Base-by-base conservation (phyloP, 2,113 vertebrate species). In the Phasianus colchicus region DNA sequence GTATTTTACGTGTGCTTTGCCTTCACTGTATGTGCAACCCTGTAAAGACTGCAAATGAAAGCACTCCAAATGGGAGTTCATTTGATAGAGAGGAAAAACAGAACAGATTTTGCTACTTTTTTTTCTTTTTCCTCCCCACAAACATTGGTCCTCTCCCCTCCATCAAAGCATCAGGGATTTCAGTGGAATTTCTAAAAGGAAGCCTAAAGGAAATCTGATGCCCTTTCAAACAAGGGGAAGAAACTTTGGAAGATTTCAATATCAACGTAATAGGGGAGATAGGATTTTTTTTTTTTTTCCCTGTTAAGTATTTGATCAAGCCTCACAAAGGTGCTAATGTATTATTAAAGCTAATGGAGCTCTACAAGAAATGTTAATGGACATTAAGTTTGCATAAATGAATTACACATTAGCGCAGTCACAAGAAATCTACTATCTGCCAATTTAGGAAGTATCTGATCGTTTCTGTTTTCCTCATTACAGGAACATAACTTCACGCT, bases 301-400 rank as follows among this genome's bases (percentile, higher is more conserved):
- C 82, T 2, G 77, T 91, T 82, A 95, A 96, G 93, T 77, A 94
- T 97, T 96, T 94, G 96, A 96, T 97, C 97, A 97, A 97, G 97
- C 98, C 97, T 97, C 96, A 97, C 98, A 96, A 97, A 98, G 96
- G 97, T 97, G 96, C 96, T 97, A 95, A 98, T 98, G 96, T 87
- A 98, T 98, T 98, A 98, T 98, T 98, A 98, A 98, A 97, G 97
- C 97, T 98, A 98, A 98, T 98, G 97, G 96, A 97, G 97, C 97
- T 97, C 97, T 97, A 97, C 97, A 94, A 97, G 97, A 97, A 97
- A 97, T 97, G 98, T 97, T 98, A 98, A 98, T 98, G 97, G 98
- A 97, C 97, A 97, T 97, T 96, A 98, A 97, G 97, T 98, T 98
- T 98, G 97, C 98, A 98, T 98, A 98, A 98, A 98, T 98, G 97